These are phyloP conservation scores for Plumapathes pennacea DNA, from an alignment of 92 coral and sea anemone genomes.

Conservation along the genomic window DNA sequence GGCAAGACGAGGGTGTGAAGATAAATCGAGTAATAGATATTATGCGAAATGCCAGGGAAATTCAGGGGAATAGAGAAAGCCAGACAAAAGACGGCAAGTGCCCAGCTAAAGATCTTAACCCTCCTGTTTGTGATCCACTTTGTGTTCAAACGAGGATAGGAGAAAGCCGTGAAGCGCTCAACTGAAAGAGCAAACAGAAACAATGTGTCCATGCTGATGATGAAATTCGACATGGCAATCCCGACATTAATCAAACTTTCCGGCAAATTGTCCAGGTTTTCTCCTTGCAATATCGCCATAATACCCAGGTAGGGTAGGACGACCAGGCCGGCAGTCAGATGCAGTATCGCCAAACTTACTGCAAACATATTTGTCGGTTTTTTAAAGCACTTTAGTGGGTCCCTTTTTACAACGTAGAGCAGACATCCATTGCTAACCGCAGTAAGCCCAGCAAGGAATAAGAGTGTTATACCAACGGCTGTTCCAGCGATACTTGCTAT, in stretches of 20 bases:
- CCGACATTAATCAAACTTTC: constrained; percentile 5
- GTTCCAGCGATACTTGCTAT: too few relatives aligned
- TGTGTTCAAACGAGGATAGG: constrained; percentile 12
- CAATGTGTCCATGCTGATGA: constrained; percentile 9
- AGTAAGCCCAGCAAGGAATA: constrained; percentile 2
- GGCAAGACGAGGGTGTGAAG: constrained; percentile 13
- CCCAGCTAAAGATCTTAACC: not conserved
- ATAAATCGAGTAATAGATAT: constrained; percentile 8
- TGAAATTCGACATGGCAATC: constrained; percentile 1
- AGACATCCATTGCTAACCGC: constrained; percentile 20
- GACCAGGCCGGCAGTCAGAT: constrained; percentile 7
- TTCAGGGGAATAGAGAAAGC: constrained; percentile 2
- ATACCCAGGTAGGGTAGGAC: constrained; percentile 15
- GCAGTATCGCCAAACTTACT: constrained; percentile 4
- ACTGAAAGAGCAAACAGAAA: constrained; percentile 11
- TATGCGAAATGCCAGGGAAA: constrained; percentile 5
- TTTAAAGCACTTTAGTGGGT: constrained; percentile 31
- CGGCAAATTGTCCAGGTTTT: not conserved
- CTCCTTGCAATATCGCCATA: constrained; percentile 14
- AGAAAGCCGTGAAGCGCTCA: constrained; percentile 14
- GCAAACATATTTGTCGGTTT: constrained; percentile 26
- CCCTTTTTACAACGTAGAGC: constrained; percentile 32
- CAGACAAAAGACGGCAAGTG: not conserved
- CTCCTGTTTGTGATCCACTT: constrained; percentile 21
- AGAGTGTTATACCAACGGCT: too few relatives aligned